Evolutionary conservation across 2,797 vertebrate genomes (phyloP).

Genomic region (Eulemur mongoz): DNA sequence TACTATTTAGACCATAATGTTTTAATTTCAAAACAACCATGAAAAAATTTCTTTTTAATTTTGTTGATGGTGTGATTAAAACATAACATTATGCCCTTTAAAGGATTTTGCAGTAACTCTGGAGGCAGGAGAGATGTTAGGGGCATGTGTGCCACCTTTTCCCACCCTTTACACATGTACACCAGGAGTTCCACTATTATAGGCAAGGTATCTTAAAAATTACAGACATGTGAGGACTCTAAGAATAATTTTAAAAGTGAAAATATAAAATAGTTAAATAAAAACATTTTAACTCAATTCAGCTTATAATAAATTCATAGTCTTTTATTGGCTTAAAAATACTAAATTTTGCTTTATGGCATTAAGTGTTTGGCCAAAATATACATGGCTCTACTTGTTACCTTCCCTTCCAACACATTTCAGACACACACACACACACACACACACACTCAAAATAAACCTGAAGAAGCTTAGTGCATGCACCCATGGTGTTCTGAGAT

Average conservation of each 20-base stretch:
- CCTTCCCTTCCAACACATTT: neutral
- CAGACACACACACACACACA: neutral
- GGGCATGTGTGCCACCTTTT: neutral
- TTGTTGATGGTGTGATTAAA: neutral
- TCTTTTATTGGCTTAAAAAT: constrained; percentile 8
- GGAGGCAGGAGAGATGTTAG: neutral
- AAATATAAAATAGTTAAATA: constrained; percentile 11
- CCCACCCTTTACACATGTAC: neutral
- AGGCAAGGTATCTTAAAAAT: neutral
- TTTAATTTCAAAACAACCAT: constrained; percentile 33
- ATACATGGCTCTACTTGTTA: neutral
- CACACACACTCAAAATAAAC: neutral
- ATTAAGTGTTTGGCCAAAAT: constrained; percentile 25
- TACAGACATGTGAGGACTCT: neutral
- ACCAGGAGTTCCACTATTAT: neutral
- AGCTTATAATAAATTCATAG: neutral
- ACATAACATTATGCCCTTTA: neutral
- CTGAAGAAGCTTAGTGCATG: neutral
- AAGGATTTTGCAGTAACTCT: neutral
- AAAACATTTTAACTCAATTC: neutral
- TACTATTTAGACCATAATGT: neutral
- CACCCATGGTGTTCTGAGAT: neutral
- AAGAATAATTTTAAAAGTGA: constrained; percentile 37
- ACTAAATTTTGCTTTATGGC: neutral
- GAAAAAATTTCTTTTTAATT: neutral